These are phyloP conservation scores for Chrysomela aeneicollis DNA, from an alignment of 2,888 invertebrate genomes.

Conservation along the genomic window DNA sequence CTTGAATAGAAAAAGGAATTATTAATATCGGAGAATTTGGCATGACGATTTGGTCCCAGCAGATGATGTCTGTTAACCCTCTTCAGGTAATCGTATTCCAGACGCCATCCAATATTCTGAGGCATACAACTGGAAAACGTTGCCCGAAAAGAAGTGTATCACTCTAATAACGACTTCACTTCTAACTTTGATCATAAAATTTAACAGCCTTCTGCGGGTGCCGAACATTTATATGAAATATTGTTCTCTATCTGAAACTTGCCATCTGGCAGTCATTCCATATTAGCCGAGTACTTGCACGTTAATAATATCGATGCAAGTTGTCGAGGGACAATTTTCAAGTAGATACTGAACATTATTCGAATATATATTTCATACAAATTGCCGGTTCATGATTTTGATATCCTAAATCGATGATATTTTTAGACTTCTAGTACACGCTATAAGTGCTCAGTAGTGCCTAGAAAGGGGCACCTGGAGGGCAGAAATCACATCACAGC, in stretches of 20 bases:
- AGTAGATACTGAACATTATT: not conserved
- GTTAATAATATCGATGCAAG: not conserved
- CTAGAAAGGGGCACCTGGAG: no score
- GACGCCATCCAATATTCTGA: conserved; percentile 19
- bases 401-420: no score
- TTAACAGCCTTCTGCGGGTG: conserved; percentile 52
- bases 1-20: not conserved
- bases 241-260: conserved; percentile 42
- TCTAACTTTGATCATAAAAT: conserved; percentile 55
- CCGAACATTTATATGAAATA: conserved; percentile 47
- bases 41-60: not conserved
- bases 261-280: conserved; percentile 43
- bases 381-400: no score
- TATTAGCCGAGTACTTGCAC: not conserved
- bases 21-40: not conserved
- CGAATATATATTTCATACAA: no score
- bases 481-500: no score
- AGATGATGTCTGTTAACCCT: conserved; percentile 1
- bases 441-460: no score
- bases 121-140: conserved; percentile 24
- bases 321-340: not conserved
- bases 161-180: conserved; percentile 50
- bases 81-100: not conserved
- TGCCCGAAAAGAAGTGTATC: conserved; percentile 32
- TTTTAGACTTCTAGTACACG: no score